A percentile compares a stretch with the other conserved stretches of the same genome.
phyloP scores from a whole-genome alignment of 2,888 invertebrate species.

The Microctonus hyperodae region DNA sequence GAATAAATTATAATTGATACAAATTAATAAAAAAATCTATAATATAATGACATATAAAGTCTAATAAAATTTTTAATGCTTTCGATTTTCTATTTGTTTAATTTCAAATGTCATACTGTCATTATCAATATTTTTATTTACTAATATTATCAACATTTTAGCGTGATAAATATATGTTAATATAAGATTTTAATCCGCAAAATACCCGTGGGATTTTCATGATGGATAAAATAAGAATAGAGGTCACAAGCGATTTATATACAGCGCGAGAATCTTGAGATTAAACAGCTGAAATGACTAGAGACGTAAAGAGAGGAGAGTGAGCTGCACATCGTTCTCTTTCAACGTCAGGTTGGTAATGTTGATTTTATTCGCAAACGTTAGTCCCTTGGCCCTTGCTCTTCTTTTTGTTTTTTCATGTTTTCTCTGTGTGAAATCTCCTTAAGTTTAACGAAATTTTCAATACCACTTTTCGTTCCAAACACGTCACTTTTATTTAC shows the following conservation, averaged over 20 bases:
- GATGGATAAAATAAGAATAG: constrained; percentile 1
- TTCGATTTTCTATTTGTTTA: not conserved
- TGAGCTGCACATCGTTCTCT: not conserved
- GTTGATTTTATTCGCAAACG: constrained; percentile 20
- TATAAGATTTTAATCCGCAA: constrained; percentile 1
- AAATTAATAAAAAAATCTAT: not conserved
- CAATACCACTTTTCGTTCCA: not conserved
- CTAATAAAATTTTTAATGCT: not conserved
- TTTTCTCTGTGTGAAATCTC: not conserved
- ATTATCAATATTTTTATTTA: not conserved
- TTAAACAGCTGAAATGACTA: constrained; percentile 6
- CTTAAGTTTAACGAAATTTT: constrained; percentile 9
- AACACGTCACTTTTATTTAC: not conserved
- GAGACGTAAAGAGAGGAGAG: not conserved
- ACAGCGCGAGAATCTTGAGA: not conserved
- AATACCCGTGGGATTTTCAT: constrained; percentile 2
- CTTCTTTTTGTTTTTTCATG: not conserved
- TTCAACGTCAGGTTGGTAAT: constrained; percentile 7
- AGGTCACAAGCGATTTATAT: constrained; percentile 4
- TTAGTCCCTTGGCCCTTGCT: not conserved
- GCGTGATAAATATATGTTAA: not conserved
- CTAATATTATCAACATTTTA: not conserved
- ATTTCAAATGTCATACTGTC: not conserved
- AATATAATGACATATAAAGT: too few relatives aligned
- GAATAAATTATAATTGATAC: too few relatives aligned